Evolutionary conservation across 2,113 vertebrate species (phyloP).

Genomic region (Ranitomeya imitator): DNA sequence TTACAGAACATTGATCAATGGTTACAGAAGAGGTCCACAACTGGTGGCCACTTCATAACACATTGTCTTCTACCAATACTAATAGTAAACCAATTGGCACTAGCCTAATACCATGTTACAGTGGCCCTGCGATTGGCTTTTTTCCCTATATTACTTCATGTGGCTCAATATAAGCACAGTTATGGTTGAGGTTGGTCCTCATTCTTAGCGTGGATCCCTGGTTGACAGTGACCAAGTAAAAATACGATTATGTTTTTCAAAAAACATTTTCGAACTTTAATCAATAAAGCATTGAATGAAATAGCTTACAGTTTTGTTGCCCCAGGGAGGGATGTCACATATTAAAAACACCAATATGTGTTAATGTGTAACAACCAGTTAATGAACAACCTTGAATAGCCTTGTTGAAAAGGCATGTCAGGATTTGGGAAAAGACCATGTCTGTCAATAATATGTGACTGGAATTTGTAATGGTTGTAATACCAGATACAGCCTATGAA

Average conservation of each 20-base stretch:
- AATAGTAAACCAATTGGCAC: not conserved
- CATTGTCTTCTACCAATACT: not conserved
- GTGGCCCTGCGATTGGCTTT: not conserved
- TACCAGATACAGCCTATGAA: no score
- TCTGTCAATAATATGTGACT: no score
- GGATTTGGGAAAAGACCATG: no score
- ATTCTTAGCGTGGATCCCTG: not conserved
- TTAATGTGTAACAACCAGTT: not conserved
- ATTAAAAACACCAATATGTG: not conserved
- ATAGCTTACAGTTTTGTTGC: not conserved
- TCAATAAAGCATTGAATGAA: not conserved
- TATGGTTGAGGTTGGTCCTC: not conserved
- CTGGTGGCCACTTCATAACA: not conserved
- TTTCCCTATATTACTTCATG: not conserved
- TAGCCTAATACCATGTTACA: no score
- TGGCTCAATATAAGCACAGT: not conserved
- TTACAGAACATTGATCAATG: not conserved
- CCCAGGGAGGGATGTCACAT: not conserved
- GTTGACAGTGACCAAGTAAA: not conserved
- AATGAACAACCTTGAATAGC: not conserved
- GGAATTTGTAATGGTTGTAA: no score
- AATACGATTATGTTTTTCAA: not conserved
- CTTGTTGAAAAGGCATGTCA: not conserved
- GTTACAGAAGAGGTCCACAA: not conserved
- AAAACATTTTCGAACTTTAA: not conserved